Evolutionary conservation across 2,888 invertebrate species (phyloP), one percentile per base, ranked within the genome.

Genomic region (Drosophila stalkeri): DNA sequence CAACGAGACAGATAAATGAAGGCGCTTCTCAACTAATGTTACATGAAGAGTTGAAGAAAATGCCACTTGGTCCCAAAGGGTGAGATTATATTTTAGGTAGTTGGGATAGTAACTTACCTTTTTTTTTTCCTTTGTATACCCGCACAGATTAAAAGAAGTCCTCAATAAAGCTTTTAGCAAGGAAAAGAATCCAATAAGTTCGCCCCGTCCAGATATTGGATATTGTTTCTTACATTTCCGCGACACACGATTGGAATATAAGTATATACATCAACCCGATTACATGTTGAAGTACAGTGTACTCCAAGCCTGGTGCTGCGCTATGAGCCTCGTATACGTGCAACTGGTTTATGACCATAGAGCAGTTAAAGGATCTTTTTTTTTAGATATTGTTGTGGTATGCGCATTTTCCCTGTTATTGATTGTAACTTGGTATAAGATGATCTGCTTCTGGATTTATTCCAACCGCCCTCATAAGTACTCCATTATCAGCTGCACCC

Each of bases 271-370:
- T 49, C 95, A 96, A 80, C 95, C 96, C 0, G 98, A 98, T 93
- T 96, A 97, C 0, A 94, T 98, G 72, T 96, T 97, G 89, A 97
- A 97, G 91, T 98, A 97, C 92, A 98, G 96, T 87, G 93, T 96
- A 35, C 92, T 95, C 1, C 94, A 95, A 80, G 94, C 95, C 20
- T 93, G 95, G 33, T 83, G 95, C 44, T 94, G 96, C 33, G 94
- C 94, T 61, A 93, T 94, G 23, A 93, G 95, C 61, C 85, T 95
- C 3, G 94, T 96, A 47, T 95, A 96, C 83, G 93, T 94, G 52
- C 59, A 69, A 44, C 0, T 49, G 1, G n/a, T 47, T 5, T 57
- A 64, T 39, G 35, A 60, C 31, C 12, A 9, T 11, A 2, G n/a
- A 0, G 0, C 1, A 0, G 0, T 20, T 14, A 0, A 7, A 11